Base-by-base conservation (phyloP, 2,888 invertebrate genomes). In the Orgyia antiqua region DNA sequence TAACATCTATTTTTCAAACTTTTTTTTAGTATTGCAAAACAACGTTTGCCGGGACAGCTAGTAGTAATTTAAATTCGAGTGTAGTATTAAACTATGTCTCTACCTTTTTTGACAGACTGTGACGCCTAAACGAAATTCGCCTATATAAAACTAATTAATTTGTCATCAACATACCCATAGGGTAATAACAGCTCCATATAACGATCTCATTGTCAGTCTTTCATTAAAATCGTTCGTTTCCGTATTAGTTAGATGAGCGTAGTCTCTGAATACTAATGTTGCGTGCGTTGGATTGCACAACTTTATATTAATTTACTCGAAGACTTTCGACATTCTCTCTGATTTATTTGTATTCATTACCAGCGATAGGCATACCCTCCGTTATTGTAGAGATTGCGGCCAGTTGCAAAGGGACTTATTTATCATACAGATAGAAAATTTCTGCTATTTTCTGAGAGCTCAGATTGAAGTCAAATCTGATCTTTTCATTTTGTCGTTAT, bases 201-300 rank as follows among this genome's bases (percentile, higher is more conserved):
- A 36, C 39, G 57, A 44, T 35, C 32, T 37, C 46, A 50, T 66
- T 59, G 57, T 63, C 64, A 62, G 64, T 55, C 64, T 82, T 82
- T 80, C 80, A 83, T 82, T 80, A 80, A 82, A 82, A 78, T 77
- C 75, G 79, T 80, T 74, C 79, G 69, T 76, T 74, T 73, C 71
- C 68, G 63, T 65, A 68, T 77, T 76, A n/a, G n/a, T n/a, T n/a
- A 72, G 74, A 73, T 74, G 77, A 71, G 67, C 66, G 73, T 62
- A 67, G 67, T 68, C 71, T 68, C 65, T 68, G 79, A 78, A 80
- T 82, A 78, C 76, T 70, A 77, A 78, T 78, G 76, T n/a, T n/a
- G n/a, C n/a, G n/a, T 71, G 71, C 60, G 66, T 64, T 66, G 67
- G 66, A 76, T 74, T 78, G 78, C 70, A 77, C 72, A 80, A 80